Base-by-base conservation (phyloP, 2,797 vertebrate species). In the Streptopelia turtur region DNA sequence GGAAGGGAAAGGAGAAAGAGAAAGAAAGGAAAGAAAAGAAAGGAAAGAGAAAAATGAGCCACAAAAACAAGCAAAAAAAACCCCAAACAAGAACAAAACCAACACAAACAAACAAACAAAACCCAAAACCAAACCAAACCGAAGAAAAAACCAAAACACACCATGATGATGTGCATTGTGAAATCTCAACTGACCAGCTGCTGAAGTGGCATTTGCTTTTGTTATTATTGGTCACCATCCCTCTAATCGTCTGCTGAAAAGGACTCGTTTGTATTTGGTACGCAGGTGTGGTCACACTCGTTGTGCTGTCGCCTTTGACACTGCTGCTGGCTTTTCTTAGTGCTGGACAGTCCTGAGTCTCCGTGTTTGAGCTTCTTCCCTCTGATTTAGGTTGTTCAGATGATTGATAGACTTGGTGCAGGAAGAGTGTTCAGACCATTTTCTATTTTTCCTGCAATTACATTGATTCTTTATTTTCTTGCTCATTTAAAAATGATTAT, bases 381-480 rank as follows among this genome's bases (percentile, higher is more conserved):
- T 49, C 50, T 49, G 39, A 37, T 71, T 59, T 69, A 56, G 47
- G 14, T 21, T 77, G 63, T 37, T 91, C 31, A 28, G 43, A 50
- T 33, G 30, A 45, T 41, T 84, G n/a, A 41, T 33, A 27, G 69
- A n/a, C n/a, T n/a, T n/a, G n/a, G 16, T 55, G n/a, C 59, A 9
- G 11, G 35, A 25, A 63, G 86, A 56, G 37, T 50, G 49, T 56
- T 92, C 65, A 55, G 66, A 61, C 59, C 59, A 10, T 43, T 59
- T 64, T 41, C 76, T 86, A 13, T 55, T 77, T 92, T 90, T 69
- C 25, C 52, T 79, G 14, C 65, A 61, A 12, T 87, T 91, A 53
- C 39, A 82, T 35, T 59, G 56, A 65, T 87, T 59, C 30, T 72
- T 69, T 93, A 18, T 95, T 88, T 90, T 89, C 52, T 87, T 64